Evolutionary conservation across 1,140 invertebrate genomes (phyloP), one percentile per base, ranked within the genome.

Genomic region (Macrotrachela quadricornifera): DNA sequence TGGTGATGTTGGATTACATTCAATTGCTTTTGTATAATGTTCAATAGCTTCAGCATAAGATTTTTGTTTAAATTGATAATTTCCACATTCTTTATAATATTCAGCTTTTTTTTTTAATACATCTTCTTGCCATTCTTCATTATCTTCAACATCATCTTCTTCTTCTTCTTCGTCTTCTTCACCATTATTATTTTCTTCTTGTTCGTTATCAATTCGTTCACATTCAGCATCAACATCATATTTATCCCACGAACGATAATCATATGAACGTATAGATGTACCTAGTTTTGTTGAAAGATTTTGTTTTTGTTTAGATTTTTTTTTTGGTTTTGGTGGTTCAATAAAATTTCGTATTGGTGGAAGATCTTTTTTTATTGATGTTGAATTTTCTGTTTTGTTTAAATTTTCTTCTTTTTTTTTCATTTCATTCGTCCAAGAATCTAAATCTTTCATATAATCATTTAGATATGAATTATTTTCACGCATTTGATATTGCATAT

Each of bases 341-440:
- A 30, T 51, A 6, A 67, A 49, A 52, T 66, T 67, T 61, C 67
- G 58, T 43, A 73, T 68, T 42, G 76, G 76, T 21, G 77, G 77
- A 49, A 77, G 57, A 50, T 61, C 13, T 46, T 52, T 43, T 17
- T 17, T 16, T 15, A n/a, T 14, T 14, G 11, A 42, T 49, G 37
- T 49, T 18, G 37, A 44, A 54, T 41, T 39, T 1, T 21, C 21
- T 10, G 49, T 45, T 51, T 43, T 56, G 6, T 56, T 52, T 21
- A 78, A 59, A 48, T 77, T 73, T 53, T 75, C 64, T 57, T 90
- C 84, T 71, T 82, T 83, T 56, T 72, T 72, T 71, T 82, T 84
- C 69, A 86, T 84, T 59, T 85, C 78, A 50, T 74, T 70, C 64
- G 85, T 80, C 85, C 84, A 90, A 61, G 73, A 76, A 62, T 79